A percentile compares a stretch with the other conserved stretches of the same genome.
phyloP scores from a whole-genome alignment of 92 coral and sea anemone genomes.

The Pocillopora grandis region DNA sequence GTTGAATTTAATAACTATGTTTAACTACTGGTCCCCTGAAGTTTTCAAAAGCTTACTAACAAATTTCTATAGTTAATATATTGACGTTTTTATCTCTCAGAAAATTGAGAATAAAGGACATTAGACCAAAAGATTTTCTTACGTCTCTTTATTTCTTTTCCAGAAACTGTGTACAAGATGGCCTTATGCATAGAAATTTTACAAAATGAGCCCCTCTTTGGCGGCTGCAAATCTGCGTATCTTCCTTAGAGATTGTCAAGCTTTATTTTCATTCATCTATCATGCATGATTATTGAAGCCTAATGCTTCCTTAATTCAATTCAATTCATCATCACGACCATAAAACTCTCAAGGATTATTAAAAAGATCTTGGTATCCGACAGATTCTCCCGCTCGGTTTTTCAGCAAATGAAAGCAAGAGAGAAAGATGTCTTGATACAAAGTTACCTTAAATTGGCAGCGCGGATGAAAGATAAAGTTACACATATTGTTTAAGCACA shows the following conservation, averaged over 20 bases:
- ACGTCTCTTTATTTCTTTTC: constrained; percentile 12
- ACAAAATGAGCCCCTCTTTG: constrained; percentile 10
- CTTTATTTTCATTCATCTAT: neutral
- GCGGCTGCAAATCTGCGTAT: neutral
- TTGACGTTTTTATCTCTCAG: too few species aligned
- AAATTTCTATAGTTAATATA: too few species aligned
- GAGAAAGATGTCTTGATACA: neutral
- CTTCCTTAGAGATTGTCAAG: constrained; percentile 8
- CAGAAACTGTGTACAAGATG: constrained; percentile 25
- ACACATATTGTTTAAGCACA: too few species aligned
- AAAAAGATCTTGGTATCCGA: neutral
- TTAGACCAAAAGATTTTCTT: neutral
- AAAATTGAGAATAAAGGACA: too few species aligned
- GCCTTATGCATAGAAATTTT: constrained; percentile 5
- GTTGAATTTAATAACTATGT: too few species aligned
- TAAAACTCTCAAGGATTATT: neutral
- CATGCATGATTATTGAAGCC: neutral
- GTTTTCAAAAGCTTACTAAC: too few species aligned
- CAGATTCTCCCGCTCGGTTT: neutral
- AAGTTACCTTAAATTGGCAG: too few species aligned
- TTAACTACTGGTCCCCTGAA: too few species aligned
- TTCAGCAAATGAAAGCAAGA: neutral
- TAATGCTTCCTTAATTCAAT: neutral
- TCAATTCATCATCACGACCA: neutral
- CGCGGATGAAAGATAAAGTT: too few species aligned